Evolutionary conservation across 2,797 vertebrate species (phyloP), one percentile per base, ranked within the genome.

Genomic region (Eospalax fontanierii): DNA sequence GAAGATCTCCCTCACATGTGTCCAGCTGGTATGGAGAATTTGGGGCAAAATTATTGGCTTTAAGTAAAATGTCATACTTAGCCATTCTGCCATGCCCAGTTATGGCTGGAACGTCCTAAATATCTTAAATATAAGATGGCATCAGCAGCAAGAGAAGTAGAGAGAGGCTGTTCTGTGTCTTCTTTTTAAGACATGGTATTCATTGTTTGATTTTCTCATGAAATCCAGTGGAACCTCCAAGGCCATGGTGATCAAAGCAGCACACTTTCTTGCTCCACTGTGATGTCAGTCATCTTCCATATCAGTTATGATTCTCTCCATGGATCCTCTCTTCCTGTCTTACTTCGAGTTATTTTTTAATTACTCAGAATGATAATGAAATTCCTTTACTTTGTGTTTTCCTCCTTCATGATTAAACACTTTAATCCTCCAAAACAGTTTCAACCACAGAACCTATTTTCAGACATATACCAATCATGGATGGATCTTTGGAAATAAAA

Each of bases 11-110:
- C 30, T 11, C 46, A 46, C 16, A 2, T 54, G 30, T 38, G 46
- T 19, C n/a, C 19, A 38, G 75, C 61, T 89, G 66, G 35, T 57
- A 35, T 6, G 57, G 57, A 22, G 2, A 22, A 21, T 22, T 19
- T 18, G 71, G 35, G 30, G 75, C 38, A 40, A n/a, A 11, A 19
- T 16, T 12, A 15, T 38, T 21, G n/a, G 18, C 43, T 15, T 43
- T 35, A 50, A 21, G 15, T 59, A 1, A 26, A 54, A 40, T 6
- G 9, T 6, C n/a, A 9, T 30, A 3, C 16, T 6, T 6, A 21
- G 59, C 15, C 57, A 0, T 5, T 16, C 68, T 14, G 3, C 38
- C n/a, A 0, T 26, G 40, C 28, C 0, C 15, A 26, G 24, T 12
- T 33, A 18, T 75, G 54, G 26, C 68, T 21, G 24, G 33, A 35